Evolutionary conservation across 1,140 invertebrate species (phyloP).

Genomic region (Steinernema khuongi): DNA sequence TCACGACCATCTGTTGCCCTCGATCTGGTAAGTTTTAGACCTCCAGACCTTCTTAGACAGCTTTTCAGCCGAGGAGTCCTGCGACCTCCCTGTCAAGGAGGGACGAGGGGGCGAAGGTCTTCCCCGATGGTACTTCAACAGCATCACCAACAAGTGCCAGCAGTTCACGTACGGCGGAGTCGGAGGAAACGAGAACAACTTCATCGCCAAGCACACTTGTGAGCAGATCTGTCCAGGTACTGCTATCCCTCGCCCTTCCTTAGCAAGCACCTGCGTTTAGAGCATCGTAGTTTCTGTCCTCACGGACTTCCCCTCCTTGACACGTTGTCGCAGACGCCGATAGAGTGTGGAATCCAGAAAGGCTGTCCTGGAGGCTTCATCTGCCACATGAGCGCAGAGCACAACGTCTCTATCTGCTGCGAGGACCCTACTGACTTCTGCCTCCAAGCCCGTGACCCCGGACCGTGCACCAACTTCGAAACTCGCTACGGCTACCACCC

Average conservation of each 20-base stretch:
- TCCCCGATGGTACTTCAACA: conserved; percentile 52
- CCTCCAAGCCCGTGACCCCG: conserved; percentile 51
- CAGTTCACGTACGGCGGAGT: conserved; percentile 41
- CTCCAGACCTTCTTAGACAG: background rate
- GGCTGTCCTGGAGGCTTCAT: conserved; percentile 52
- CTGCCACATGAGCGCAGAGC: conserved; percentile 54
- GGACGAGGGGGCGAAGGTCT: conserved; percentile 43
- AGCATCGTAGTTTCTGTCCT: conserved; percentile 51
- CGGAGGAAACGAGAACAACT: conserved; percentile 49
- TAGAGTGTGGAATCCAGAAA: conserved; percentile 51
- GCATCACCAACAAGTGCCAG: conserved; percentile 23
- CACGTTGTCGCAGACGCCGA: conserved; percentile 23
- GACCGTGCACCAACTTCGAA: conserved; percentile 57
- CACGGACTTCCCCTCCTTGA: conserved; percentile 52
- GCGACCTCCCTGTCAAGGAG: conserved; percentile 45
- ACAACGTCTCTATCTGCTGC: conserved; percentile 49
- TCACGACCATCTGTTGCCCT: conserved; percentile 52
- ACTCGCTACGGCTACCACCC: conserved; percentile 59
- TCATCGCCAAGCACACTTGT: conserved; percentile 41
- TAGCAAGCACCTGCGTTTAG: background rate
- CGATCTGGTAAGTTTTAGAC: conserved; percentile 24
- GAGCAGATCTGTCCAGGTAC: conserved; percentile 45
- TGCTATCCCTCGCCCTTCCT: too few relatives aligned
- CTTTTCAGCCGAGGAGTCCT: conserved; percentile 39
- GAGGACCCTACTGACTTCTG: conserved; percentile 58